phyloP scores from a whole-genome alignment of 1,140 invertebrate genomes.

The Lamellibrachia luymesi region DNA sequence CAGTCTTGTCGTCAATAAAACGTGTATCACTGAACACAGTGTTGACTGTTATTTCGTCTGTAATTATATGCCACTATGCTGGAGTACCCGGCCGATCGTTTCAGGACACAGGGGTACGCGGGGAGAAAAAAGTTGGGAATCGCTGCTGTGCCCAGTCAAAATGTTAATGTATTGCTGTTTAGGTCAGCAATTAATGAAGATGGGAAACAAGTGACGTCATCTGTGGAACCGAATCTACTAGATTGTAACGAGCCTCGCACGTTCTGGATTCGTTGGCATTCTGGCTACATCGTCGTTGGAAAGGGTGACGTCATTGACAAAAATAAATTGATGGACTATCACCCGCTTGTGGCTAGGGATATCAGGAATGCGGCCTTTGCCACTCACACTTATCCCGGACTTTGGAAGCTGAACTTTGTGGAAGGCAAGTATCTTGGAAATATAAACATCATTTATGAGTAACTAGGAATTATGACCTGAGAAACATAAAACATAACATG shows the following conservation, averaged over 20 bases:
- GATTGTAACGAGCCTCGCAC: slow-evolving; percentile 12
- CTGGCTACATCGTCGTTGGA: slow-evolving; percentile 3
- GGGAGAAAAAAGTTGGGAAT: too few relatives aligned
- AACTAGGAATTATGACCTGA: not conserved
- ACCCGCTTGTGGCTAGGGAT: not conserved
- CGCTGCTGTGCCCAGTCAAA: too few relatives aligned
- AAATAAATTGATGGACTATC: slow-evolving; percentile 12
- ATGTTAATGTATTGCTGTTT: not conserved
- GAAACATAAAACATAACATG: too few relatives aligned
- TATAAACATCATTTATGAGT: not conserved
- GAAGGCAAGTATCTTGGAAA: not conserved
- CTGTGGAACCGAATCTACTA: not conserved
- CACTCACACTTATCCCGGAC: not conserved
- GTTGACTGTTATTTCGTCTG: too few relatives aligned
- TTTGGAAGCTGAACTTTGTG: not conserved
- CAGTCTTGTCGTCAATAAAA: too few relatives aligned
- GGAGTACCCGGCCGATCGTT: too few relatives aligned
- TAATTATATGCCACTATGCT: too few relatives aligned
- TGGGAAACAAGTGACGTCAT: not conserved
- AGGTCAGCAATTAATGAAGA: slow-evolving; percentile 1
- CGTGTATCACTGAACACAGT: too few relatives aligned
- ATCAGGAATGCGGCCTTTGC: not conserved
- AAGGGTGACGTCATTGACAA: slow-evolving; percentile 13
- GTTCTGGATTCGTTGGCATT: slow-evolving; percentile 13
- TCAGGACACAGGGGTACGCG: too few relatives aligned